Percentiles rank a stretch among this genome's conserved stretches.
phyloP scores from a whole-genome alignment of 2,888 invertebrate species.

The Apomyelois bistriatella region DNA sequence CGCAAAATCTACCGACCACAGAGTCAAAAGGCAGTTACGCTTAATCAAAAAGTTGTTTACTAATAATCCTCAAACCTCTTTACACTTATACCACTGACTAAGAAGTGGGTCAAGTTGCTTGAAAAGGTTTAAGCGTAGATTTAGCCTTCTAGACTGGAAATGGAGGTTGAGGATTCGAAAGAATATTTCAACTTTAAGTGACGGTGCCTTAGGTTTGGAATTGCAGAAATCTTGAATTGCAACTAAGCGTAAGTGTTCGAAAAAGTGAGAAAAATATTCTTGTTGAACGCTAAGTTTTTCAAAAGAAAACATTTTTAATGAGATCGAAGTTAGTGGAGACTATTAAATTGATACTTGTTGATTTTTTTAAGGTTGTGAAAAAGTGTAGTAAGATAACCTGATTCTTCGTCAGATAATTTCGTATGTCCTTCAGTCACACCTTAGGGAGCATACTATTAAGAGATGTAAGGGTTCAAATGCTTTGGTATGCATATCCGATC shows the following conservation, averaged over 20 bases:
- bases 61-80: slow-evolving; percentile 1
- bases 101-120: slow-evolving; percentile 64
- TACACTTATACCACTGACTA: slow-evolving; percentile 26
- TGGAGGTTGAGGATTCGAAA: slow-evolving; percentile 54
- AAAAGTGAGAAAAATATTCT: not conserved
- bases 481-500: too few species aligned
- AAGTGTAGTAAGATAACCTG: too few species aligned
- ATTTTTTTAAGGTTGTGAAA: too few species aligned
- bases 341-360: too few species aligned
- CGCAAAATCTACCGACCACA: too few species aligned
- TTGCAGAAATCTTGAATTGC: not conserved
- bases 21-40: too few species aligned
- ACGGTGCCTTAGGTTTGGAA: not conserved
- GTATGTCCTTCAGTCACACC: too few species aligned
- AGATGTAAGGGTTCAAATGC: too few species aligned
- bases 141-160: slow-evolving; percentile 63
- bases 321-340: not conserved
- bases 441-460: too few species aligned
- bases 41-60: too few species aligned
- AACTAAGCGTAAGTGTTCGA: slow-evolving; percentile 1
- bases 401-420: too few species aligned
- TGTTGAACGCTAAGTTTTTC: not conserved
- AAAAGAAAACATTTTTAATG: not conserved
- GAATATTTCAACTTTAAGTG: slow-evolving; percentile 46
- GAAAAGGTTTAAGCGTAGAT: slow-evolving; percentile 70